A percentile compares a stretch with the other conserved stretches of the same genome.
Evolutionary conservation across 2,888 invertebrate genomes (phyloP).

Genomic region (Ectobius pallidus): DNA sequence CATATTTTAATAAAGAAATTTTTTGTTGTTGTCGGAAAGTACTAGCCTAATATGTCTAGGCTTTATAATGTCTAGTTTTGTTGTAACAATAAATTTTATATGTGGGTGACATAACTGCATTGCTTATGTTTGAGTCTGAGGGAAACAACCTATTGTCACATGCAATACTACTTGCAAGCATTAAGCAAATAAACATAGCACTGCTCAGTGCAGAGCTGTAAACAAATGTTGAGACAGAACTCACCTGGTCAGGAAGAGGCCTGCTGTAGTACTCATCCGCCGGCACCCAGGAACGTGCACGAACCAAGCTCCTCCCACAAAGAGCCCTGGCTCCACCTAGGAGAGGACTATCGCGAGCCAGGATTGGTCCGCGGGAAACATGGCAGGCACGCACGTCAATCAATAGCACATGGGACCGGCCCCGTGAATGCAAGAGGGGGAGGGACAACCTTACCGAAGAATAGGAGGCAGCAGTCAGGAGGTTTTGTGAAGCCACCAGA

Average conservation of each 20-base stretch:
- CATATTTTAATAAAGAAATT: too few relatives aligned
- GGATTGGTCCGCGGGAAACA: conserved; percentile 48
- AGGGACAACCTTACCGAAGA: conserved; percentile 43
- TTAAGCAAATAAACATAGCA: background rate
- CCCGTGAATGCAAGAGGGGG: background rate
- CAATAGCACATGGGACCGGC: conserved; percentile 37
- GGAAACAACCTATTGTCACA: too few relatives aligned
- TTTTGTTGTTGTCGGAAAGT: too few relatives aligned
- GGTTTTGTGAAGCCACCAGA: conserved; percentile 40
- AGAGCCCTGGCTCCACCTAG: conserved; percentile 36
- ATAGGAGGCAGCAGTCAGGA: conserved; percentile 41
- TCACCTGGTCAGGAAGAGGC: conserved; percentile 29
- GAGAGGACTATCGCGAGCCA: background rate
- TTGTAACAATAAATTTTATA: too few relatives aligned
- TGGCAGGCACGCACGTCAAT: conserved; percentile 50
- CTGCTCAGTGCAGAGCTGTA: too few relatives aligned
- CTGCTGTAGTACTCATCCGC: conserved; percentile 15
- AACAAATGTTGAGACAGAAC: background rate
- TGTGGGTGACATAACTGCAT: too few relatives aligned
- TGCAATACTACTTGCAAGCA: too few relatives aligned
- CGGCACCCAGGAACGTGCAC: conserved; percentile 36
- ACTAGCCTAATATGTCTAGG: too few relatives aligned
- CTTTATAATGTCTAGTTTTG: too few relatives aligned
- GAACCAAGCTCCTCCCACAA: conserved; percentile 40
- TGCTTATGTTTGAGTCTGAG: too few relatives aligned